These are phyloP conservation scores for Poicephalus gulielmi DNA, from an alignment of 2,113 vertebrate species.

Conservation along the genomic window DNA sequence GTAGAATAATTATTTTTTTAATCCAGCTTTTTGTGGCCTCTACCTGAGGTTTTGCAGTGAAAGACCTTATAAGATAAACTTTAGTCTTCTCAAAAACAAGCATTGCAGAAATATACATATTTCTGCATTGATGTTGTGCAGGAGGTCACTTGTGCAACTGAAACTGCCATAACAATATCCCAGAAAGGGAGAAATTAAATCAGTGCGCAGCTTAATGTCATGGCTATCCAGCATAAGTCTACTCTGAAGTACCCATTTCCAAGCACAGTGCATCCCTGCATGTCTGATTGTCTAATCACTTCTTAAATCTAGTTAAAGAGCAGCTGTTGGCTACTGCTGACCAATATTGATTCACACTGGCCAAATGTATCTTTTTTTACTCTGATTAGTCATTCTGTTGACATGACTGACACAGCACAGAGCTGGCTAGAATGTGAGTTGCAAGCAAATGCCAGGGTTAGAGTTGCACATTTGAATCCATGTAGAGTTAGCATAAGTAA, in stretches of 20 bases:
- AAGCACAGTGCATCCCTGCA: neutral
- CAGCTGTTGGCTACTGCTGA: neutral
- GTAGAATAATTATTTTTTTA: neutral
- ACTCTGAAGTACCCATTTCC: neutral
- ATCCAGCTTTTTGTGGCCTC: neutral
- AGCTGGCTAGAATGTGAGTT: neutral
- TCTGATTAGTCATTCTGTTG: neutral
- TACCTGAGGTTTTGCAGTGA: neutral
- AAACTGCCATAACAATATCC: neutral
- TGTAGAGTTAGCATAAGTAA: neutral
- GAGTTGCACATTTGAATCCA: fast-evolving
- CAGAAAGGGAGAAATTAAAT: neutral
- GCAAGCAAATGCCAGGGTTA: neutral
- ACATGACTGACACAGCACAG: neutral
- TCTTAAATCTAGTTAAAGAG: neutral
- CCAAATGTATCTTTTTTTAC: neutral
- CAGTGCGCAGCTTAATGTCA: neutral
- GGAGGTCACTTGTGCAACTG: neutral
- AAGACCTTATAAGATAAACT: neutral
- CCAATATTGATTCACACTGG: neutral
- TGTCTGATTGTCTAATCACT: neutral
- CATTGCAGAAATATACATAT: neutral
- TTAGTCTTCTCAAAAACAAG: neutral
- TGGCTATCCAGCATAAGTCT: neutral
- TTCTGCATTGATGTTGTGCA: neutral